Evolutionary conservation across 2,888 invertebrate species (phyloP), one percentile per base, ranked within the genome.

Genomic region (Hermaeophaga mercurialis): DNA sequence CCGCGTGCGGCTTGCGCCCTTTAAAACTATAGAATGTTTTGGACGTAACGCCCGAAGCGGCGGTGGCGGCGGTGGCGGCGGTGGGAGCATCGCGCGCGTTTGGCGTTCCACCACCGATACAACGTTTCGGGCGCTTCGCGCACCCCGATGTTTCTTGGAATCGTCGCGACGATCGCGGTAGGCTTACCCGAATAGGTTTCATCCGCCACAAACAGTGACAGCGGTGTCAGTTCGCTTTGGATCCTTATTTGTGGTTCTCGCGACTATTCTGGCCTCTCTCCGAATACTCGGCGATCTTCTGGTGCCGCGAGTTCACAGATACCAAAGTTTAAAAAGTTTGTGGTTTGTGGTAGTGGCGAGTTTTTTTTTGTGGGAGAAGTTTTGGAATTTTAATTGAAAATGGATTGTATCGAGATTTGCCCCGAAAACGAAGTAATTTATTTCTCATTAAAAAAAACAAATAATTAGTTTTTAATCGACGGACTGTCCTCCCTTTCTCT

Each of bases 371-470:
- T 45, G 41, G 31, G 11, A 14, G 12, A 39, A 11, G 14, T 54
- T 54, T 49, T 24, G 28, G 38, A 39, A 24, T 36, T 43, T 38
- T 38, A 12, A n/a, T 31, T 31, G 17, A 52, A 55, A 26, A 66
- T 66, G 66, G 64, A 66, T 59, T 63, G 62, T 50, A 62, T 62
- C 28, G 66, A 66, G 47, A 53, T 66, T 33, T 62, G 59, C 24
- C 43, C 59, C 14, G 62, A 62, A 33, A 56, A 58, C 17, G 62
- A 62, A 58, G 62, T 62, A 62, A 59, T 43, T 54, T 41, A 6
- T 31, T 46, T 48, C 19, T 26, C 6, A 22, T 22, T n/a, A n/a
- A n/a, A n/a, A n/a, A n/a, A n/a, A n/a, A n/a, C n/a, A n/a, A n/a
- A n/a, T n/a, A n/a, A n/a, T n/a, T n/a, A n/a, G n/a, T n/a, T n/a